Base-by-base conservation (phyloP, 2,888 invertebrate species). In the Lacanobia oleracea region DNA sequence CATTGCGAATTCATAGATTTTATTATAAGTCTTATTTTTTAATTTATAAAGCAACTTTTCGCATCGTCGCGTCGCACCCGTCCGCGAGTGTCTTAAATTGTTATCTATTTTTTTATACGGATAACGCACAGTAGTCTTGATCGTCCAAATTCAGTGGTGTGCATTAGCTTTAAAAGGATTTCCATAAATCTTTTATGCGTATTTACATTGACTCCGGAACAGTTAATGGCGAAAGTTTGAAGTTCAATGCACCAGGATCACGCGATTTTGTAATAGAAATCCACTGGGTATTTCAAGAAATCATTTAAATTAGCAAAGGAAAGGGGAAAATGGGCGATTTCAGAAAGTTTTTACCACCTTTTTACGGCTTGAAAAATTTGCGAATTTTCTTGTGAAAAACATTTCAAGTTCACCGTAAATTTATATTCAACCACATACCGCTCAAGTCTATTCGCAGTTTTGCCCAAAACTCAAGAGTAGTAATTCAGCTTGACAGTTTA, bases 161-260 rank as follows among this genome's bases (percentile, higher is more conserved):
- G 27, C 43, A 66, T 64, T 50, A 61, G 21, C 12, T 37, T 33
- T 63, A 37, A 72, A 67, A 73, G 27, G 37, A 8, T 61, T 65
- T 16, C 3, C 43, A 33, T 69, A 67, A 61, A 71, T 64, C 37
- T 67, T 67, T 64, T 64, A 57, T 51, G 70, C 48, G 54, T 66
- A 56, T 62, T 67, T 50, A 63, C 18, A 59, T 53, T 76, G 57
- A 51, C 53, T 64, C 60, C 60, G 66, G 50, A 67, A 80, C 69
- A 16, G 40, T 27, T 67, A 77, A 77, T 50, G 40, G 50, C 21
- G 16, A 45, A 82, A 82, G 72, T 82, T 81, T 72, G 23, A 61
- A 76, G 67, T 79, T 81, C 62, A 81, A 81, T 81, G 70, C 76
- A 79, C 63, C 67, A 66, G 54, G 10, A 63, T 54, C 81, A 81